A percentile compares a stretch with the other conserved stretches of the same genome.
These are phyloP conservation scores for Drosophila fuyamai DNA, from an alignment of 1,140 invertebrate species.

Conservation along the genomic window DNA sequence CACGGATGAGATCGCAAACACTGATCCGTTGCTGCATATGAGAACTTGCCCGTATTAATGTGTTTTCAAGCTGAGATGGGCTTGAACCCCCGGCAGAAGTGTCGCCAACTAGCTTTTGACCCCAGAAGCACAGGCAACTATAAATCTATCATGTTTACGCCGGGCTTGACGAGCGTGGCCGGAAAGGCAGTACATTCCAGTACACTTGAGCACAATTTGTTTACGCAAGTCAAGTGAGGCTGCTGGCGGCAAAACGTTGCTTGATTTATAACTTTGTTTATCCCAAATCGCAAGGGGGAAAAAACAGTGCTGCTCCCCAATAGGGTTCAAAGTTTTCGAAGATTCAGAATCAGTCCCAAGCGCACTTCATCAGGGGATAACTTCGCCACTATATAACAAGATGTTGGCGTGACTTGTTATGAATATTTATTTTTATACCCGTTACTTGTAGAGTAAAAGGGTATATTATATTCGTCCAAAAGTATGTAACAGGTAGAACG, in stretches of 20 bases:
- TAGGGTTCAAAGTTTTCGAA: slow-evolving; percentile 48
- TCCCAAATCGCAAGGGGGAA: slow-evolving; percentile 68
- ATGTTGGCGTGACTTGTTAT: too few relatives aligned
- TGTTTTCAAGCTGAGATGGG: too few relatives aligned
- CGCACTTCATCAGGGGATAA: too few relatives aligned
- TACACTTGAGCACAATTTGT: slow-evolving; percentile 73
- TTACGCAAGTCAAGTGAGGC: slow-evolving; percentile 67
- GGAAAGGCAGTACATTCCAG: background rate
- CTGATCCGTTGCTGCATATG: too few relatives aligned
- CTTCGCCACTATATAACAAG: too few relatives aligned
- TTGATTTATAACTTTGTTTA: slow-evolving; percentile 82
- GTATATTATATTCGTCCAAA: too few relatives aligned
- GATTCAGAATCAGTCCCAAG: too few relatives aligned
- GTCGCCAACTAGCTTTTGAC: slow-evolving; percentile 42
- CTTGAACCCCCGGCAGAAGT: slow-evolving; percentile 35
- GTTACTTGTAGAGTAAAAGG: too few relatives aligned
- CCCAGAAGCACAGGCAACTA: slow-evolving; percentile 64
- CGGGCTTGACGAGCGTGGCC: slow-evolving; percentile 62
- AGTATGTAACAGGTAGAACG: too few relatives aligned
- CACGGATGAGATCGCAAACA: too few relatives aligned
- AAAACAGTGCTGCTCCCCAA: slow-evolving; percentile 30
- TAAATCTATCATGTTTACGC: slow-evolving; percentile 80
- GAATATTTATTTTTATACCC: too few relatives aligned
- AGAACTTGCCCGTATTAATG: too few relatives aligned
- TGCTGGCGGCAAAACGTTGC: slow-evolving; percentile 67